phyloP scores from a whole-genome alignment of 1,140 invertebrate genomes.

The Nasonia vitripennis region DNA sequence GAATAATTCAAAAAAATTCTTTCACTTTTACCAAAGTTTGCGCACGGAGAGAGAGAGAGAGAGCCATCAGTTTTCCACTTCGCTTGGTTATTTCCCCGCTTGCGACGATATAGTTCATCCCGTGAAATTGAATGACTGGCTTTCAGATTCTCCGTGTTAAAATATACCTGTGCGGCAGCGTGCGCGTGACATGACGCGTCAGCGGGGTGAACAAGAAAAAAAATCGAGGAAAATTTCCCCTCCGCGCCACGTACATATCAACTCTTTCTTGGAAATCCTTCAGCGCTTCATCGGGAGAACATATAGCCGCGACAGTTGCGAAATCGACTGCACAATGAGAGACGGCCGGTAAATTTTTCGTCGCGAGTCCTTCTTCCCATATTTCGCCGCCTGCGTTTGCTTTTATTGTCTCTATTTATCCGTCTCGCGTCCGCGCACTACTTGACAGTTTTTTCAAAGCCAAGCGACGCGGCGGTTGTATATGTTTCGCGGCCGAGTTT shows the following conservation, averaged over 20 bases:
- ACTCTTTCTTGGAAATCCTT: not conserved
- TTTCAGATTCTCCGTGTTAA: not conserved
- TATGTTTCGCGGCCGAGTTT: not conserved
- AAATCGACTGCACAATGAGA: not conserved
- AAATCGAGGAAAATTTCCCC: not conserved
- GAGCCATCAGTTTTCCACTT: not conserved
- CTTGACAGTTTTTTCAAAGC: constrained; percentile 20
- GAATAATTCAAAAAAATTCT: too few relatives aligned
- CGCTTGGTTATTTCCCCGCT: not conserved
- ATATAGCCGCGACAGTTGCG: not conserved
- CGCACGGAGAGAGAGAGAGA: constrained; percentile 30
- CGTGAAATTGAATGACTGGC: constrained; percentile 36
- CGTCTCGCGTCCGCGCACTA: not conserved
- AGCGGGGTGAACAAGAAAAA: not conserved
- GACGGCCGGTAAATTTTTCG: too few relatives aligned
- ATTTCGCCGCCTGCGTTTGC: not conserved
- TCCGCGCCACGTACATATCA: not conserved
- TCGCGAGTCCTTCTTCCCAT: too few relatives aligned
- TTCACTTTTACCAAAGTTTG: too few relatives aligned
- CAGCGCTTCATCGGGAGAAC: not conserved
- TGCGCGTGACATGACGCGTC: constrained; percentile 15
- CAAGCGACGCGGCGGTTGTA: not conserved
- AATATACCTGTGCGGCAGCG: not conserved
- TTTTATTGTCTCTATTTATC: constrained; percentile 12
- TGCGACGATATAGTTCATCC: constrained; percentile 13